phyloP scores from a whole-genome alignment of 2,888 invertebrate genomes.

The Pediacus dermestoides region DNA sequence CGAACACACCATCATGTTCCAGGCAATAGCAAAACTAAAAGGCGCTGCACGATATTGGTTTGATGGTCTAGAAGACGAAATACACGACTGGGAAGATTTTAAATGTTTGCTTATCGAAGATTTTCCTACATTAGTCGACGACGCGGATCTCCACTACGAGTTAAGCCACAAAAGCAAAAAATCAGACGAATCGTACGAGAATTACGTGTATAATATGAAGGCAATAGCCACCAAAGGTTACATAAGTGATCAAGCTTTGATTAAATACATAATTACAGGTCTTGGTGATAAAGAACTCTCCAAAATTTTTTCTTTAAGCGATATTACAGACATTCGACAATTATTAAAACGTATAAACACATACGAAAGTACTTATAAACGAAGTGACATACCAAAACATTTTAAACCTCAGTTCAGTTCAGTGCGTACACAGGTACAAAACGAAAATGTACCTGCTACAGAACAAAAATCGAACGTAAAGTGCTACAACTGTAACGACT shows the following conservation, averaged over 20 bases:
- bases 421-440: too few relatives aligned
- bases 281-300: too few relatives aligned
- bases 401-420: too few relatives aligned
- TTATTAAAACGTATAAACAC: too few relatives aligned
- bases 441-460: too few relatives aligned
- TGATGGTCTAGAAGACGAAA: conserved; percentile 11
- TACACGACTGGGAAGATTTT: conserved; percentile 4
- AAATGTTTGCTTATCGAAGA: conserved; percentile 3
- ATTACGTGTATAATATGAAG: conserved; percentile 13
- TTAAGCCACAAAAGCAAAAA: conserved; percentile 9
- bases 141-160: conserved; percentile 9
- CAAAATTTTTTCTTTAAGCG: too few relatives aligned
- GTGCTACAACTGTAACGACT: too few relatives aligned
- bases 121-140: conserved; percentile 10
- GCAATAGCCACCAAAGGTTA: conserved; percentile 12
- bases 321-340: too few relatives aligned
- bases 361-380: too few relatives aligned
- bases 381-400: too few relatives aligned
- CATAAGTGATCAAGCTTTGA: conserved; percentile 11
- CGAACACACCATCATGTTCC: conserved; percentile 20
- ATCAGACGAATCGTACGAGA: conserved; percentile 10
- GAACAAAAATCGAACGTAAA: too few relatives aligned
- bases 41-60: conserved; percentile 26
- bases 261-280: conserved; percentile 11
- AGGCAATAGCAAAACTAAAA: conserved; percentile 21